phyloP scores from a whole-genome alignment of 2,113 vertebrate species.

The Scalopus aquaticus region DNA sequence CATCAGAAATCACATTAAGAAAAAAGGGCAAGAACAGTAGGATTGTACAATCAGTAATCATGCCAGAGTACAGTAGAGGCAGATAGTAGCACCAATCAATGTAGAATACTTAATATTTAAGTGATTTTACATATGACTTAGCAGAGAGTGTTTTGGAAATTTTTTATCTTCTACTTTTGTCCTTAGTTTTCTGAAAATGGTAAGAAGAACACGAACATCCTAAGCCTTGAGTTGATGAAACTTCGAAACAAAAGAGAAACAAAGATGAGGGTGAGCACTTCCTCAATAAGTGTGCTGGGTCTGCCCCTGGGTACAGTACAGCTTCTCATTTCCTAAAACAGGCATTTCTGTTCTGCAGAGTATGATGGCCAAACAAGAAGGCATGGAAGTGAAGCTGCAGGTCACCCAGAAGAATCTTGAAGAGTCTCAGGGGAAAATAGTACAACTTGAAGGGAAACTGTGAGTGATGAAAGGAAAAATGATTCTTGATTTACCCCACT shows the following conservation, averaged over 20 bases:
- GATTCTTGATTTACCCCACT: background rate
- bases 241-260: constrained; percentile 90
- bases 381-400: constrained; percentile 82
- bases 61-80: background rate
- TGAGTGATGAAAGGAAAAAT: constrained; percentile 77
- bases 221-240: constrained; percentile 93
- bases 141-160: background rate
- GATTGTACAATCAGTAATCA: background rate
- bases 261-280: constrained; percentile 88
- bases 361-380: constrained; percentile 80
- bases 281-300: background rate
- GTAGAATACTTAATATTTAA: background rate
- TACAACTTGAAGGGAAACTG: constrained; percentile 83
- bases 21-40: background rate
- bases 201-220: constrained; percentile 91
- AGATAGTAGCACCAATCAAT: background rate
- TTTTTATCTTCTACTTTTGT: background rate
- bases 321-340: constrained; percentile 13
- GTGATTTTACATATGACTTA: background rate
- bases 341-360: constrained; percentile 65
- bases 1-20: background rate
- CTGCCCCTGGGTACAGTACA: background rate
- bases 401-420: constrained; percentile 77
- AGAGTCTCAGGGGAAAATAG: constrained; percentile 81
- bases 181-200: constrained; percentile 91